Evolutionary conservation across 2,797 vertebrate species (phyloP).

Genomic region (Hemibagrus guttatus): DNA sequence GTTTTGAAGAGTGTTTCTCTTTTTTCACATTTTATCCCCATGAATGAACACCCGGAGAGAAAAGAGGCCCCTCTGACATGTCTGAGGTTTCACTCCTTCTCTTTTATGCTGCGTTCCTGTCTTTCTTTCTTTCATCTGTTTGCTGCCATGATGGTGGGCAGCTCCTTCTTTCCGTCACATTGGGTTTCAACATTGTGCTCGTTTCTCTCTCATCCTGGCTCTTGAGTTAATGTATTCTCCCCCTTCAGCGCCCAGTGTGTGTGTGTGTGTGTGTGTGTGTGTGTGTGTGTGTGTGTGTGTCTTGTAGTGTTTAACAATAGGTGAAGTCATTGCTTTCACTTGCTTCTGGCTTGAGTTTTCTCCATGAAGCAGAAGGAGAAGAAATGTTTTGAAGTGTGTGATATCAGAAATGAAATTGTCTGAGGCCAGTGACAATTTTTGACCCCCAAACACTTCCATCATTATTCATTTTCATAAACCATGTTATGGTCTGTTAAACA

Average conservation of each 20-base stretch:
- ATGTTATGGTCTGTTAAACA: neutral
- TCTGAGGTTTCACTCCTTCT: slow-evolving; percentile 33
- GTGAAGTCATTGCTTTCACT: slow-evolving; percentile 35
- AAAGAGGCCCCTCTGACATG: slow-evolving; percentile 30
- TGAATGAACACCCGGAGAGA: slow-evolving; percentile 29
- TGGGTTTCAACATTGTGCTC: slow-evolving; percentile 36
- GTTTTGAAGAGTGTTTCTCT: slow-evolving; percentile 5
- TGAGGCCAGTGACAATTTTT: neutral
- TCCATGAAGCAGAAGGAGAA: slow-evolving; percentile 19
- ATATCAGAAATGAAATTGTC: slow-evolving; percentile 1
- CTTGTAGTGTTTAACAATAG: slow-evolving; percentile 37
- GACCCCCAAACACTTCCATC: neutral
- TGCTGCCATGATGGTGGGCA: slow-evolving; percentile 37
- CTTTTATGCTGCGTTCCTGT: slow-evolving; percentile 29
- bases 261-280: slow-evolving; percentile 27
- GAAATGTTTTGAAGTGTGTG: slow-evolving; percentile 3
- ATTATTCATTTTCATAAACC: neutral
- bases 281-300: slow-evolving; percentile 16
- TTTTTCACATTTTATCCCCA: slow-evolving; percentile 9
- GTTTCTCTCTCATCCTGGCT: slow-evolving; percentile 32
- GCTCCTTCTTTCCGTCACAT: slow-evolving; percentile 42
- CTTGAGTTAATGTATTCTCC: slow-evolving; percentile 40
- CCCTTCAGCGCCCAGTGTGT: slow-evolving; percentile 26
- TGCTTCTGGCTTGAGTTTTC: slow-evolving; percentile 25
- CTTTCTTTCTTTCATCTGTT: slow-evolving; percentile 30